Percentiles rank a stretch among this genome's conserved stretches.
Evolutionary conservation across 2,797 vertebrate species (phyloP).

Genomic region (Pelochelys cantorii): DNA sequence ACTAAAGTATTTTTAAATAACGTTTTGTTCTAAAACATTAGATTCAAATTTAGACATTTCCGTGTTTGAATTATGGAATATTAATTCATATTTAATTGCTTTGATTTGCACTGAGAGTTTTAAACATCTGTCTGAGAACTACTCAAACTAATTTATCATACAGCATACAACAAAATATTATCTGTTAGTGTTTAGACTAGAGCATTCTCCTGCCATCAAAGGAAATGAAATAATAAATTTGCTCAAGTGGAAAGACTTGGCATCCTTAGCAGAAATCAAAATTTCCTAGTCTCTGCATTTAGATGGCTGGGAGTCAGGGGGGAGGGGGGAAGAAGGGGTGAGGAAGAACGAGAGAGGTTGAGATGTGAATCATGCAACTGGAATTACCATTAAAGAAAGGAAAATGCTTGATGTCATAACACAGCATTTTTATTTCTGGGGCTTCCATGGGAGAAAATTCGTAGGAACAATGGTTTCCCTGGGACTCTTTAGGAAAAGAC

Average conservation of each 20-base stretch:
- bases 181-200: slow-evolving; percentile 62
- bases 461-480: rapidly evolving
- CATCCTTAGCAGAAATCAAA: slow-evolving; percentile 56
- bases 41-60: slow-evolving; percentile 73
- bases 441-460: rapidly evolving
- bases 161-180: slow-evolving; percentile 70
- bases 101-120: slow-evolving; percentile 70
- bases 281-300: slow-evolving; percentile 64
- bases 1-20: slow-evolving; percentile 35
- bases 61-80: slow-evolving; percentile 73
- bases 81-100: slow-evolving; percentile 75
- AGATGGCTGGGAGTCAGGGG: not conserved
- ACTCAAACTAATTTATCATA: slow-evolving; percentile 76
- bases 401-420: not conserved
- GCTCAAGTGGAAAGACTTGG: slow-evolving; percentile 66
- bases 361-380: slow-evolving; percentile 26
- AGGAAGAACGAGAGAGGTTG: too few species aligned
- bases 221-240: slow-evolving; percentile 62
- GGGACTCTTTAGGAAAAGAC: not conserved
- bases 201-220: slow-evolving; percentile 59
- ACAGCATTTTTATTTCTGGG: not conserved
- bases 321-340: not conserved
- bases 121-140: slow-evolving; percentile 74
- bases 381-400: slow-evolving; percentile 49
- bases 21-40: slow-evolving; percentile 75